These are phyloP conservation scores for Trichogramma evanescens DNA, from an alignment of 2,888 invertebrate genomes.

Conservation along the genomic window DNA sequence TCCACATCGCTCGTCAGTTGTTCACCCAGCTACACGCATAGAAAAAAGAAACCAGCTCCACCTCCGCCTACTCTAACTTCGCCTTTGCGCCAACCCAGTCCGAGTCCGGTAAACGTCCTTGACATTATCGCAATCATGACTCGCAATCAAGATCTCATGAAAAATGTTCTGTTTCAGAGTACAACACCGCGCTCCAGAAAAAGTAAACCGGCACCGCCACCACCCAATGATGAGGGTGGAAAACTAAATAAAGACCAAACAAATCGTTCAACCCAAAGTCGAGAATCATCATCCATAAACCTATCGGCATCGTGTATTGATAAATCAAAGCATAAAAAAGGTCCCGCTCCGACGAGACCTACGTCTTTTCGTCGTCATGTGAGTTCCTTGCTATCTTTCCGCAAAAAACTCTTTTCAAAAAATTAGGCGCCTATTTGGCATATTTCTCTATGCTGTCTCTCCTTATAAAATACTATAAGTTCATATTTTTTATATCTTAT, in stretches of 20 bases:
- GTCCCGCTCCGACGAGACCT: slow-evolving; percentile 75
- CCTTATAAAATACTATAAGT: too few relatives aligned
- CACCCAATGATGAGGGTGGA: too few relatives aligned
- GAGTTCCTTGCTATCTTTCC: slow-evolving; percentile 19
- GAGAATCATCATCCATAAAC: too few relatives aligned
- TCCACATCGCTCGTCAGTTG: slow-evolving; percentile 46
- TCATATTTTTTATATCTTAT: too few relatives aligned
- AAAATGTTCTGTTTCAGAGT: too few relatives aligned
- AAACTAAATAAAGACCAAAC: slow-evolving; percentile 53
- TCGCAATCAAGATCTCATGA: too few relatives aligned
- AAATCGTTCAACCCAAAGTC: slow-evolving; percentile 52
- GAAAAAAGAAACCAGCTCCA: slow-evolving; percentile 65
- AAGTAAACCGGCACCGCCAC: too few relatives aligned
- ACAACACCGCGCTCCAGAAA: too few relatives aligned
- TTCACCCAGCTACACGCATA: slow-evolving; percentile 49
- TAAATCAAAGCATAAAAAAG: slow-evolving; percentile 70
- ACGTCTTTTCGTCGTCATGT: slow-evolving; percentile 61
- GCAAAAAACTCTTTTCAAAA: slow-evolving; percentile 16
- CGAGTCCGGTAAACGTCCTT: not conserved
- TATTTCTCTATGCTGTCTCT: too few relatives aligned
- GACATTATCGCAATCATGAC: too few relatives aligned
- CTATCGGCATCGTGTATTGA: not conserved
- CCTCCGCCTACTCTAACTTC: slow-evolving; percentile 47
- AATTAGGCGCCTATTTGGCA: too few relatives aligned
- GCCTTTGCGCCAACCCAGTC: not conserved